phyloP scores from a whole-genome alignment of 2,888 invertebrate species.

The Drosophila crucigera region DNA sequence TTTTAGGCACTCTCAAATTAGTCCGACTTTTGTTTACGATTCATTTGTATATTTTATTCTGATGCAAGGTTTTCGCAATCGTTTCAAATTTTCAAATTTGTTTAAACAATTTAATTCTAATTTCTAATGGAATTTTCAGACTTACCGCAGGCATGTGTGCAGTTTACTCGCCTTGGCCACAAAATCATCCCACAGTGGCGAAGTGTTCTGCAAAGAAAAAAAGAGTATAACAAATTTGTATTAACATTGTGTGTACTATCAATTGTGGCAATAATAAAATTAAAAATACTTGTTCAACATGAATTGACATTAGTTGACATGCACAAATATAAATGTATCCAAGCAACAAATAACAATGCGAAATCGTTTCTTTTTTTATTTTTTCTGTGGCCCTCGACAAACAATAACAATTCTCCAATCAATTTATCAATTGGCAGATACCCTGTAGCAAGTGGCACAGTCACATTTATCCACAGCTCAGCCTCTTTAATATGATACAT shows the following conservation, averaged over 20 bases:
- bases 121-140: constrained; percentile 59
- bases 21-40: constrained; percentile 47
- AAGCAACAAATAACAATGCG: constrained; percentile 2
- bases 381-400: neutral
- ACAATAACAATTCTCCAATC: neutral
- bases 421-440: neutral
- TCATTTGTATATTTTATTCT: constrained; percentile 19
- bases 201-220: constrained; percentile 90
- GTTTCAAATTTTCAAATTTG: neutral
- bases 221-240: neutral
- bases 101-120: neutral
- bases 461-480: neutral
- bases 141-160: constrained; percentile 96
- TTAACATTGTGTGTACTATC: constrained; percentile 20
- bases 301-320: constrained; percentile 23
- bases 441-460: neutral
- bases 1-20: constrained; percentile 42
- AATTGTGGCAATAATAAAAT: constrained; percentile 28
- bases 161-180: constrained; percentile 97
- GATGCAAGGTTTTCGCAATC: constrained; percentile 43
- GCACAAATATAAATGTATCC: neutral
- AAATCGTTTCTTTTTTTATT: neutral
- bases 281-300: constrained; percentile 6
- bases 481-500: neutral
- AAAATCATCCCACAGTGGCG: constrained; percentile 98